Evolutionary conservation across 2,888 invertebrate species (phyloP).

Genomic region (Brachyopa scutellaris): DNA sequence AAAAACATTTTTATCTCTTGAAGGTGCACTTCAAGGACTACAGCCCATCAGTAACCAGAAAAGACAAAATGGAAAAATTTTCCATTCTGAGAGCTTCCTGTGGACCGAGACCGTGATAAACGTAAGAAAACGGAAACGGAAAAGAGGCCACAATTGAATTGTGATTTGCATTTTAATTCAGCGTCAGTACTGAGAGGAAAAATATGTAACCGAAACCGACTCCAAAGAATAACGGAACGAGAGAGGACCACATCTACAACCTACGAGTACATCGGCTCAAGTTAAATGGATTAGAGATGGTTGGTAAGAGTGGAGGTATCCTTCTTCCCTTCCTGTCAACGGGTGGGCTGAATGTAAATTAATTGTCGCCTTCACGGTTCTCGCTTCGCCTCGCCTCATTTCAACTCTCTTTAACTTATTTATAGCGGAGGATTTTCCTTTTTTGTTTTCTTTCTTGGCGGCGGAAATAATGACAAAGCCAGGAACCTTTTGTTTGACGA

Average conservation of each 20-base stretch:
- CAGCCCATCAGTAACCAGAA: background rate
- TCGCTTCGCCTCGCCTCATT: background rate
- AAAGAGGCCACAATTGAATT: slow-evolving; percentile 30
- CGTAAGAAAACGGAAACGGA: background rate
- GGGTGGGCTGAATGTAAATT: slow-evolving; percentile 18
- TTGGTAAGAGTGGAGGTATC: background rate
- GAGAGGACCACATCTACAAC: background rate
- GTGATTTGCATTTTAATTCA: slow-evolving; percentile 37
- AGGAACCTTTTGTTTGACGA: background rate
- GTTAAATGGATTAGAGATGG: slow-evolving; percentile 35
- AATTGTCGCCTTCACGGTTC: background rate
- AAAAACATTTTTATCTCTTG: background rate
- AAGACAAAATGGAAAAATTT: background rate
- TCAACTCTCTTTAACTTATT: background rate
- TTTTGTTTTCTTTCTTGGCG: slow-evolving; percentile 1
- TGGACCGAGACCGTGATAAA: background rate
- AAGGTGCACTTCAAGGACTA: slow-evolving; percentile 7
- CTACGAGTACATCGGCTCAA: slow-evolving; percentile 9
- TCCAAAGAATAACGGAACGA: background rate
- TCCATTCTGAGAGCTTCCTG: background rate
- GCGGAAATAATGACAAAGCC: slow-evolving; percentile 2
- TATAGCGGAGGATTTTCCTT: background rate
- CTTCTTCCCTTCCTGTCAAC: background rate
- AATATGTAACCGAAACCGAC: background rate
- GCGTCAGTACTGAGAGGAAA: background rate